Percentiles rank a stretch among this genome's conserved stretches.
Evolutionary conservation across 1,140 invertebrate species (phyloP).

Genomic region (Rhopalosiphum maidis): DNA sequence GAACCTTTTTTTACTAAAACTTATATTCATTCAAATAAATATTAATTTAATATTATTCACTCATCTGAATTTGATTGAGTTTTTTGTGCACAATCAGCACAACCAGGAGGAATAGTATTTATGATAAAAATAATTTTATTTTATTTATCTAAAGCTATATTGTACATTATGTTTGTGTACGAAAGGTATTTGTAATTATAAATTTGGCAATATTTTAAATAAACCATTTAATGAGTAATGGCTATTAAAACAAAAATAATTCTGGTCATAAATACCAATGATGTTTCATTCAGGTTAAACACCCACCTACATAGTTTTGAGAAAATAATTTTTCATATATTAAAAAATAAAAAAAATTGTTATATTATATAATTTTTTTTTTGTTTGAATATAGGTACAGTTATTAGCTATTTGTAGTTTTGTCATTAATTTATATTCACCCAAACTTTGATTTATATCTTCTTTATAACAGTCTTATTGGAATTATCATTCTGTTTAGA

Average conservation of each 20-base stretch:
- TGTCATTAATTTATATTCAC: neutral
- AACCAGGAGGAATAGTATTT: no score
- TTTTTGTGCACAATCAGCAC: no score
- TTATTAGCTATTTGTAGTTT: neutral
- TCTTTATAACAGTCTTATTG: neutral
- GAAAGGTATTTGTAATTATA: neutral
- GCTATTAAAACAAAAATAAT: neutral
- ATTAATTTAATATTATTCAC: neutral
- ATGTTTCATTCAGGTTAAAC: neutral
- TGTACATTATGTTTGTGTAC: no score
- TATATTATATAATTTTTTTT: neutral
- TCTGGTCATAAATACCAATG: neutral
- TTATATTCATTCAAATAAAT: no score
- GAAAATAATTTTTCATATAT: neutral
- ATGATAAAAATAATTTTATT: no score
- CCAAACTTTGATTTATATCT: neutral
- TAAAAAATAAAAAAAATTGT: neutral
- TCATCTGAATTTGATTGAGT: neutral
- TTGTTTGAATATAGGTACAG: neutral
- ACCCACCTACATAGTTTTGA: neutral
- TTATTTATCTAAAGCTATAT: no score
- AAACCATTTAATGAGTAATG: neutral
- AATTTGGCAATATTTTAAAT: neutral
- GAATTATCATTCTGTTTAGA: neutral
- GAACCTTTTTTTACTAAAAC: no score